These are phyloP conservation scores for Drosophila trichaetosa DNA, from an alignment of 2,888 invertebrate genomes.

Conservation along the genomic window DNA sequence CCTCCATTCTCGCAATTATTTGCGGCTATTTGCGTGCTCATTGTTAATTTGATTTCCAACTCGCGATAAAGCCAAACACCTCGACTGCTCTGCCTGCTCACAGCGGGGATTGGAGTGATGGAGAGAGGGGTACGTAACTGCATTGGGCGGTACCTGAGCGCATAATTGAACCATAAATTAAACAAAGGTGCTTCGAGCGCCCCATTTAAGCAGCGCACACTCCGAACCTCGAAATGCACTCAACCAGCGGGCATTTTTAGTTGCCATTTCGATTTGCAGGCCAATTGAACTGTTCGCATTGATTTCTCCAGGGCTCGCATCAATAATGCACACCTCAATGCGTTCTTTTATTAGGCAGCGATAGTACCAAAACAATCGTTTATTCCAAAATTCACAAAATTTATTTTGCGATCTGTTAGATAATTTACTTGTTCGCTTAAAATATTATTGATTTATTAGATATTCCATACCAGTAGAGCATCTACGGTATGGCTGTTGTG, in stretches of 20 bases:
- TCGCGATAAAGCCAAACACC: slow-evolving; percentile 68
- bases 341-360: not conserved
- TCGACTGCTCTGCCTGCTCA: slow-evolving; percentile 18
- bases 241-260: slow-evolving; percentile 37
- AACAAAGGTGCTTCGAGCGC: slow-evolving; percentile 35
- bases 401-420: not conserved
- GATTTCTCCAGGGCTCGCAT: slow-evolving; percentile 36
- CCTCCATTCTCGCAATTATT: slow-evolving; percentile 50
- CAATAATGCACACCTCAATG: slow-evolving; percentile 46
- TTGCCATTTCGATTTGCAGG: slow-evolving; percentile 25
- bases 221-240: slow-evolving; percentile 42
- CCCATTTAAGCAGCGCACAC: slow-evolving; percentile 8
- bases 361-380: not conserved
- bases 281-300: slow-evolving; percentile 58
- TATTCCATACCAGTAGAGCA: not conserved
- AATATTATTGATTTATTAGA: not conserved
- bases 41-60: slow-evolving; percentile 74
- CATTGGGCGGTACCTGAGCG: slow-evolving; percentile 50
- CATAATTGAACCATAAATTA: slow-evolving; percentile 79
- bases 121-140: not conserved
- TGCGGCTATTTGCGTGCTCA: slow-evolving; percentile 73
- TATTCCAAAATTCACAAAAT: not conserved
- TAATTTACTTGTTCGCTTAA: not conserved
- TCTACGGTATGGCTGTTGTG: not conserved
- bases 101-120: not conserved